phyloP scores from a whole-genome alignment of 2,888 invertebrate species.

The Cephalotes varians region DNA sequence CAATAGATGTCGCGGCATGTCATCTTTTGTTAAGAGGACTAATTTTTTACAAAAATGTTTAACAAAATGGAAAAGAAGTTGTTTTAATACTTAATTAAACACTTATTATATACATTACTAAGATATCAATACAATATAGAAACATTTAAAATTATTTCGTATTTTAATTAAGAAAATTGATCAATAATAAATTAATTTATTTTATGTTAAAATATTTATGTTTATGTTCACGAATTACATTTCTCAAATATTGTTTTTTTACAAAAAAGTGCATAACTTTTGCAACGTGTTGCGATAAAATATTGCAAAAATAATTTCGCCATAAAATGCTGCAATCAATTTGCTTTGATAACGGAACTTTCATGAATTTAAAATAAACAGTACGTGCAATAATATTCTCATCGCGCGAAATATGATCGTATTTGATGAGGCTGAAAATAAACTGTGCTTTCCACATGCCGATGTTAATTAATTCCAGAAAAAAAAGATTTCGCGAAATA shows the following conservation, averaged over 20 bases:
- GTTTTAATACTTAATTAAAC: not conserved
- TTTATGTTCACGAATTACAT: not conserved
- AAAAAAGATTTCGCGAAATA: constrained; percentile 4
- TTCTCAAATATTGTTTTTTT: not conserved
- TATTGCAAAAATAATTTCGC: constrained; percentile 20
- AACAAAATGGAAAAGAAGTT: not conserved
- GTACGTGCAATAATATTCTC: constrained; percentile 17
- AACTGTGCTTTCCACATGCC: not conserved
- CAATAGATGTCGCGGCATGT: constrained; percentile 34
- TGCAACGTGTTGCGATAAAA: not conserved
- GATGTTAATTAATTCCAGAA: constrained; percentile 19
- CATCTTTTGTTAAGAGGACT: not conserved
- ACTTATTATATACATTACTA: not conserved
- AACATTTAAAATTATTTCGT: not conserved
- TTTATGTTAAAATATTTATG: not conserved
- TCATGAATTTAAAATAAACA: constrained; percentile 31
- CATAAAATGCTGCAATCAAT: constrained; percentile 6
- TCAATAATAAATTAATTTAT: no score
- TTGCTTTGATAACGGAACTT: constrained; percentile 5
- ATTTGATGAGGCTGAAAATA: constrained; percentile 8
- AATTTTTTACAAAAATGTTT: not conserved
- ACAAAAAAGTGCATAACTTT: not conserved
- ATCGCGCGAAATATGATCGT: constrained; percentile 17
- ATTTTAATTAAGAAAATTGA: constrained; percentile 5
- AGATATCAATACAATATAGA: not conserved